Evolutionary conservation across 2,888 invertebrate genomes (phyloP).

Genomic region (Glaucopsyche alexis): DNA sequence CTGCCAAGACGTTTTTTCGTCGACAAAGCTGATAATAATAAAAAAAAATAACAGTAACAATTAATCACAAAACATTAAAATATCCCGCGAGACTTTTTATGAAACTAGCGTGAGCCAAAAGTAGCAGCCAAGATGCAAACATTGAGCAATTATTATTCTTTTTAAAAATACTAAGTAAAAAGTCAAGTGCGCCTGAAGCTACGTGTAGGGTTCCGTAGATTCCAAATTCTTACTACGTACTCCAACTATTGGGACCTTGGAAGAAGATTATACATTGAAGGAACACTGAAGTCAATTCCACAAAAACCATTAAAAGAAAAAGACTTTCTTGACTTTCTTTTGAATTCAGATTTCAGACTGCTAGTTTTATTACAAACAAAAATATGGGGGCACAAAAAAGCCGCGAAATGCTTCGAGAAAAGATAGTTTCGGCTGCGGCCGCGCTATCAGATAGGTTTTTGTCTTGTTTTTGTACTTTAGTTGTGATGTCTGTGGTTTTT

Average conservation of each 20-base stretch:
- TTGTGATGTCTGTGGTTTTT: no score
- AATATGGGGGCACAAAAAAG: no score
- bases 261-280: background rate
- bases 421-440: no score
- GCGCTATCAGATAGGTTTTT: no score
- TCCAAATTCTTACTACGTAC: background rate
- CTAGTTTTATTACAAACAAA: no score
- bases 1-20: background rate
- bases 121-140: constrained; percentile 69
- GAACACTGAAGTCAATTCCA: no score
- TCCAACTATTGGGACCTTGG: background rate
- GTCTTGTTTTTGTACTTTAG: no score
- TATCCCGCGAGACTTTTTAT: constrained; percentile 45
- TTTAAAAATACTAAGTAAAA: background rate
- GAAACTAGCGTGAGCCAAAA: constrained; percentile 52
- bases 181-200: background rate
- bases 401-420: no score
- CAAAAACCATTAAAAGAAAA: no score
- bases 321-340: no score
- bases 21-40: background rate
- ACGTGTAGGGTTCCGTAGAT: background rate
- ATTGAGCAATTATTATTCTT: constrained; percentile 34
- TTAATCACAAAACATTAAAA: constrained; percentile 34
- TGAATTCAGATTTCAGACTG: no score
- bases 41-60: constrained; percentile 16